Conservation (phyloP, 2,797 vertebrate species). For the Premnoplex brunnescens region DNA sequence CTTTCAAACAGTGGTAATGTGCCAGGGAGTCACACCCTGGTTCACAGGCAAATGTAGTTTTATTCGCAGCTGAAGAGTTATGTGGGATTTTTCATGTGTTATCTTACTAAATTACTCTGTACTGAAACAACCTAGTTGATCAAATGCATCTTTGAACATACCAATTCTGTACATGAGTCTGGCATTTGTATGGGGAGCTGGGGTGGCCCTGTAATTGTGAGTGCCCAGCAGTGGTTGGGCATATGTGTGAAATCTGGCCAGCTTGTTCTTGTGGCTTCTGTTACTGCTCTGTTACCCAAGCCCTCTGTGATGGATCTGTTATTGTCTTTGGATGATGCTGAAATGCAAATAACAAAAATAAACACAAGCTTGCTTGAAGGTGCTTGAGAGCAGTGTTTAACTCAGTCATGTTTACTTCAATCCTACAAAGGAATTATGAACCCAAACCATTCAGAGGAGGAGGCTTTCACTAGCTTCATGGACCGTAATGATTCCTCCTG, state of each 20-base stretch:
- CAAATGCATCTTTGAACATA: background rate
- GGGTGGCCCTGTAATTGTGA: background rate
- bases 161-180: background rate
- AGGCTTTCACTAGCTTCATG: background rate
- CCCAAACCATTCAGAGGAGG: background rate
- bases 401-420: background rate
- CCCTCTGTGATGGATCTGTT: background rate
- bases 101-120: background rate
- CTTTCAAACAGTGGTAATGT: background rate
- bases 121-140: background rate
- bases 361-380: background rate
- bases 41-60: background rate
- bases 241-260: background rate
- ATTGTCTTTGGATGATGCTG: background rate
- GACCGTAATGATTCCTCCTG: background rate
- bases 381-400: background rate
- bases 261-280: background rate
- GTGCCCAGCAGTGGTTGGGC: background rate
- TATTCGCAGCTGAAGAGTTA: background rate
- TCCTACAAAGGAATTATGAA: background rate
- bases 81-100: rapidly evolving
- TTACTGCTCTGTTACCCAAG: background rate
- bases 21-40: background rate
- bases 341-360: background rate
- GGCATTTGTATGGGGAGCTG: background rate